phyloP scores from a whole-genome alignment of 2,888 invertebrate genomes.

The Sympetrum striolatum region DNA sequence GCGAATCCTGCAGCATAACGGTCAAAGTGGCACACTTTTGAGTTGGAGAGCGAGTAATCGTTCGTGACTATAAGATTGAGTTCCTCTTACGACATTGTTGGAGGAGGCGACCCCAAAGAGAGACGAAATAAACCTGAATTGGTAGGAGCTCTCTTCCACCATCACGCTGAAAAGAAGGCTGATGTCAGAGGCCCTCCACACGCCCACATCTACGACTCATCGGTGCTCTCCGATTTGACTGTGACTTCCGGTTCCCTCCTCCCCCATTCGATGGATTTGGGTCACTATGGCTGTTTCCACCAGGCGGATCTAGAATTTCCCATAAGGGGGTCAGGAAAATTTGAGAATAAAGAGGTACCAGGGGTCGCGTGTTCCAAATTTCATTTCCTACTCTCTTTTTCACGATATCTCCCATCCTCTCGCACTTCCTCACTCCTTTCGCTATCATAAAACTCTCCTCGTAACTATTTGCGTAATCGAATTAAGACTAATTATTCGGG shows the following conservation, averaged over 20 bases:
- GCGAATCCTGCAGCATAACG: background rate
- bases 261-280: background rate
- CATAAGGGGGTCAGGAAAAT: background rate
- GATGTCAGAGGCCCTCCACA: background rate
- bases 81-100: background rate
- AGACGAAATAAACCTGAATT: background rate
- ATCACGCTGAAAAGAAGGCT: background rate
- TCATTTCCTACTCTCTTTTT: background rate
- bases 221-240: background rate
- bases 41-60: background rate
- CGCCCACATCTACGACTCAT: background rate
- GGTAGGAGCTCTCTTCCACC: background rate
- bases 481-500: too few species aligned
- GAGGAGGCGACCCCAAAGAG: background rate
- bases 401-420: background rate
- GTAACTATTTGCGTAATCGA: too few species aligned
- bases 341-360: background rate
- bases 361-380: background rate
- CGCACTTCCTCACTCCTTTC: background rate
- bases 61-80: background rate
- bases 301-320: background rate
- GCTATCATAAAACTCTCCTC: too few species aligned
- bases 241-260: background rate
- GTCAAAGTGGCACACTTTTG: background rate
- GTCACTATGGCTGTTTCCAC: background rate